phyloP scores from a whole-genome alignment of 1,140 invertebrate species.

The Lepidurus arcticus region DNA sequence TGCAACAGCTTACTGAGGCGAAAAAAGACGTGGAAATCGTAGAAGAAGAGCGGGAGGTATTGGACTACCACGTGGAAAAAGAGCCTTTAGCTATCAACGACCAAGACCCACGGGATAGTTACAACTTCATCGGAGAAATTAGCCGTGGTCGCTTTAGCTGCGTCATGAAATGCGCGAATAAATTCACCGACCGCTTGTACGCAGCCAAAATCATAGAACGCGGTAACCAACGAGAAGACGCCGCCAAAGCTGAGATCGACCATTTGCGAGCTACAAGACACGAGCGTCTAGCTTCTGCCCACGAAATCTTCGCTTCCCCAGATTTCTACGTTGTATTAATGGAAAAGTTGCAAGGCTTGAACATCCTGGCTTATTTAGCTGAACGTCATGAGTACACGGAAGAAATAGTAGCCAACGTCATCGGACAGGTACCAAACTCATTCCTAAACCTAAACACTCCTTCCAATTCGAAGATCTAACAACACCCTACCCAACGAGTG shows the following conservation, averaged over 20 bases:
- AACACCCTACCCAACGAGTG: no score
- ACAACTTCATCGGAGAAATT: conserved; percentile 76
- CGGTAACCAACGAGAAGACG: conserved; percentile 43
- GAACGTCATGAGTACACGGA: conserved; percentile 82
- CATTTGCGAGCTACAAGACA: conserved; percentile 72
- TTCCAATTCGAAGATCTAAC: no score
- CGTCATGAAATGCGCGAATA: conserved; percentile 74
- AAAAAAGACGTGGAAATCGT: conserved; percentile 58
- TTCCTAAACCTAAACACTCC: neutral
- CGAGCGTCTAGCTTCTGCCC: conserved; percentile 69
- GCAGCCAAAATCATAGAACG: conserved; percentile 72
- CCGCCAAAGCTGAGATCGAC: conserved; percentile 69
- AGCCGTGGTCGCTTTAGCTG: conserved; percentile 76
- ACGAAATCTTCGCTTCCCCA: conserved; percentile 58
- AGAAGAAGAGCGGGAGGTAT: conserved; percentile 47
- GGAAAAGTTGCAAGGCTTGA: conserved; percentile 85
- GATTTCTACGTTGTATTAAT: conserved; percentile 58
- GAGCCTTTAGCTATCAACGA: conserved; percentile 55
- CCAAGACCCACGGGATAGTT: conserved; percentile 56
- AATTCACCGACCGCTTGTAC: conserved; percentile 57
- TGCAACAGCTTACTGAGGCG: conserved; percentile 73
- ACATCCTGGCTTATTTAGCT: conserved; percentile 79
- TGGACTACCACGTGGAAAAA: conserved; percentile 68
- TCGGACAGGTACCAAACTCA: conserved; percentile 57
- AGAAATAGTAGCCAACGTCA: conserved; percentile 76